Base-by-base conservation (phyloP, 2,113 vertebrate genomes). In the Mesembrinibis cayennensis region DNA sequence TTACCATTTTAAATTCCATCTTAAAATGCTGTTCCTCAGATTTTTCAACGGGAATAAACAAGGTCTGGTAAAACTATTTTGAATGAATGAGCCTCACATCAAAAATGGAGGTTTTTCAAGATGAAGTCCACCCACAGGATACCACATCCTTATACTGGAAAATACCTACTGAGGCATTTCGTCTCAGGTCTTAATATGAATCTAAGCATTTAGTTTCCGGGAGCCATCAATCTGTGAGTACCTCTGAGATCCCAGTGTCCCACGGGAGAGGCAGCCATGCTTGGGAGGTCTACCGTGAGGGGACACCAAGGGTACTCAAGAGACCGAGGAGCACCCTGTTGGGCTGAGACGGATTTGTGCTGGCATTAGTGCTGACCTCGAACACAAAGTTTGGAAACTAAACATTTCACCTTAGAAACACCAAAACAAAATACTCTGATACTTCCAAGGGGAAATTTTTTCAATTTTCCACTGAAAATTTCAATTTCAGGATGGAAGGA, bases 331-430 rank as follows among this genome's bases (percentile, higher is more conserved):
- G 40, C 16, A 45, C 16, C 13, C 19, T 30, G 22, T 34, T 34
- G 8, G 22, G 19, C 19, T 38, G n/a, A 66, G 27, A 67, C 0
- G 0, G 30, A 38, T 25, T 49, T 0, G 0, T 36, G 34, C 15
- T 32, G 17, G 17, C 9, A 56, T 70, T 45, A 58, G 34, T 16
- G 42, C 14, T 76, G 32, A 56, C 23, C 12, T 63, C 42, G 74
- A 58, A 85, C 32, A 69, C 10, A 11, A 74, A 47, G 29, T 42
- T 40, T 65, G 70, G 21, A 77, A 87, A 71, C 13, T 5, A 77
- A 50, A 25, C 11, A 8, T 55, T 66, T 82, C 45, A 77, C 8
- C 15, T 36, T 13, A 82, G 70, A 65, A 71, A 65, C 2, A 4
- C 18, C 21, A 27, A 52, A 71, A 26, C 26, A 38, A 90, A 38